Percentiles rank a stretch among this genome's conserved stretches.
These are phyloP conservation scores for Phthorimaea operculella DNA, from an alignment of 1,140 invertebrate genomes.

Conservation along the genomic window DNA sequence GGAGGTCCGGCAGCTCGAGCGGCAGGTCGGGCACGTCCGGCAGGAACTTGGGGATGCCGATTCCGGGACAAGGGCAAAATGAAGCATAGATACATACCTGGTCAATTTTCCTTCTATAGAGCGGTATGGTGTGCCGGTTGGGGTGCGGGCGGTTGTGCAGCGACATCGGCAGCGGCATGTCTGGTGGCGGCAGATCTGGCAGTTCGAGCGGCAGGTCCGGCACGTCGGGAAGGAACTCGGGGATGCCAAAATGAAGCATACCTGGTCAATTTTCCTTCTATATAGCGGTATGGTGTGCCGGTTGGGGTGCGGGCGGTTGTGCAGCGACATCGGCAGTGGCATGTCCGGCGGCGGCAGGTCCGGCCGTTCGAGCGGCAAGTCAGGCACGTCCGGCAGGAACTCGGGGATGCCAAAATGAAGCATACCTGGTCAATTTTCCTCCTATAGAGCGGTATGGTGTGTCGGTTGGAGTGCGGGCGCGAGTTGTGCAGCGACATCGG, in stretches of 20 bases:
- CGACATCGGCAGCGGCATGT: conserved; percentile 24
- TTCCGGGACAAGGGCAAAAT: conserved; percentile 28
- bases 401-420: conserved; percentile 31
- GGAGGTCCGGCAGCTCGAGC: conserved; percentile 29
- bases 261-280: conserved; percentile 14
- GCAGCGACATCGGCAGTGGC: conserved; percentile 24
- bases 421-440: conserved; percentile 5
- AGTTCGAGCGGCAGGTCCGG: conserved; percentile 32
- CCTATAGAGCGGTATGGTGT: conserved; percentile 26
- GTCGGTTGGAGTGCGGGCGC: conserved; percentile 20
- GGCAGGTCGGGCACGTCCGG: conserved; percentile 39
- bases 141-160: conserved; percentile 20
- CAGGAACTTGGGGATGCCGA: conserved; percentile 43
- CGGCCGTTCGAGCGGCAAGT: conserved; percentile 28
- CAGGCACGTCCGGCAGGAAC: conserved; percentile 42
- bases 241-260: conserved; percentile 27
- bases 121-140: conserved; percentile 22
- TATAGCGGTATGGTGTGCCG: conserved; percentile 26
- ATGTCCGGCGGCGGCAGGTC: conserved; percentile 31
- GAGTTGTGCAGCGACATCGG: conserved; percentile 25
- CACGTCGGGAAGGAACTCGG: conserved; percentile 46
- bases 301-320: conserved; percentile 14
- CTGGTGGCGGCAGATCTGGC: conserved; percentile 28
- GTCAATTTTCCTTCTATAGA: conserved; percentile 18
- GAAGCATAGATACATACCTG: too few relatives aligned